Evolutionary conservation across 1,140 invertebrate genomes (phyloP), one percentile per base, ranked within the genome.

Genomic region (Trialeurodes vaporariorum): DNA sequence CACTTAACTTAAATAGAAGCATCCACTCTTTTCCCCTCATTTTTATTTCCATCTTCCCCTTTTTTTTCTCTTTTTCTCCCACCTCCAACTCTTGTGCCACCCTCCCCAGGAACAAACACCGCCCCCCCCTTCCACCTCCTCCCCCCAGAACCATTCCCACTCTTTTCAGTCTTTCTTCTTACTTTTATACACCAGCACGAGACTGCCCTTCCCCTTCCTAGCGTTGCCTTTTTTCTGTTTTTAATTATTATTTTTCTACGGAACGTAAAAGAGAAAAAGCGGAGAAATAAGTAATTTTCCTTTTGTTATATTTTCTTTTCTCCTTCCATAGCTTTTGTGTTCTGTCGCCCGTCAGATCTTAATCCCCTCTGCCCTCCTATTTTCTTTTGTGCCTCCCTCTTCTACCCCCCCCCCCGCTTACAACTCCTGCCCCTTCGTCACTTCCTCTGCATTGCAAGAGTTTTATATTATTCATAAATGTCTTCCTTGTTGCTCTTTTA

Each of bases 391-490:
- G 5, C 5, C 5, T 5, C 34, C 5, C 34, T 17, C 34, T 17
- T 17, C 5, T 9, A 17, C 34, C 5, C 34, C 34, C 34, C 34
- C 34, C 34, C 34, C 34, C 34, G 5, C 34, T 49, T 17, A 17
- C 34, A 5, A 17, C 34, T 49, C 34, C 5, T 9, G 17, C 5
- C 34, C 34, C 34, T 17, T 49, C 34, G 17, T 17, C 34, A 49
- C 34, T 49, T 9, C 34, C 34, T 49, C 34, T 17, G 5, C 34
- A 49, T 49, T 49, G 17, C 17, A 17, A 49, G 34, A 49, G 5
- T 49, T 49, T 49, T 49, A 49, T 49, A 49, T 49, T 49, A 49
- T 49, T 49, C 34, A 49, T 49, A 49, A 49, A 49, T 49, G 34
- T 49, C 34, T 49, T n/a, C 34, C 34, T 49, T 49, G 34, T 49